Evolutionary conservation across 2,113 vertebrate genomes (phyloP).

Genomic region (Paralichthys olivaceus): DNA sequence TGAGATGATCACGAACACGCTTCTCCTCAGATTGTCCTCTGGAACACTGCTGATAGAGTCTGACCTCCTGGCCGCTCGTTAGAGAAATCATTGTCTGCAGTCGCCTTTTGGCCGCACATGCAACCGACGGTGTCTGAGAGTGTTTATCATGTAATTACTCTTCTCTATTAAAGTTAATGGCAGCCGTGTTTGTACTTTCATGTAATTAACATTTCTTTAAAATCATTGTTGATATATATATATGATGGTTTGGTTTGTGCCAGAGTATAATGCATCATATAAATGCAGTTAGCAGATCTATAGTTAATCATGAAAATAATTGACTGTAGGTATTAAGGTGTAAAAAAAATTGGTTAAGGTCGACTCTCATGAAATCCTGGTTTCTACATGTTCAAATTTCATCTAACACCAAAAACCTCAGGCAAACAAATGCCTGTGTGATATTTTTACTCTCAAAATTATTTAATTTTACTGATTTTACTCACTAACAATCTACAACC

Average conservation of each 20-base stretch:
- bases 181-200: neutral
- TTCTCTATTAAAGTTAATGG: neutral
- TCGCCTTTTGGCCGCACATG: conserved; percentile 23
- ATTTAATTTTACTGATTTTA: too few relatives aligned
- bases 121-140: conserved; percentile 38
- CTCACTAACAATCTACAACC: too few relatives aligned
- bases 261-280: neutral
- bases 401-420: too few relatives aligned
- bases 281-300: neutral
- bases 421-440: too few relatives aligned
- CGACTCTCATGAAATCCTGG: neutral
- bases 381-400: too few relatives aligned
- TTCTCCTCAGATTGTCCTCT: conserved; percentile 54
- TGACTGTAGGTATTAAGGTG: neutral
- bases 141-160: conserved; percentile 23
- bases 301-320: conserved; percentile 12
- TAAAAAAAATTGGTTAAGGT: neutral
- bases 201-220: neutral
- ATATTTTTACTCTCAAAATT: too few relatives aligned
- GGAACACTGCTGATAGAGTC: conserved; percentile 67
- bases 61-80: conserved; percentile 66
- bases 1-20: conserved; percentile 50
- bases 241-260: neutral
- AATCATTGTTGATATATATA: too few relatives aligned
- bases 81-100: conserved; percentile 53